Evolutionary conservation across 2,113 vertebrate genomes (phyloP), one percentile per base, ranked within the genome.

Genomic region (Pollachius pollachius): DNA sequence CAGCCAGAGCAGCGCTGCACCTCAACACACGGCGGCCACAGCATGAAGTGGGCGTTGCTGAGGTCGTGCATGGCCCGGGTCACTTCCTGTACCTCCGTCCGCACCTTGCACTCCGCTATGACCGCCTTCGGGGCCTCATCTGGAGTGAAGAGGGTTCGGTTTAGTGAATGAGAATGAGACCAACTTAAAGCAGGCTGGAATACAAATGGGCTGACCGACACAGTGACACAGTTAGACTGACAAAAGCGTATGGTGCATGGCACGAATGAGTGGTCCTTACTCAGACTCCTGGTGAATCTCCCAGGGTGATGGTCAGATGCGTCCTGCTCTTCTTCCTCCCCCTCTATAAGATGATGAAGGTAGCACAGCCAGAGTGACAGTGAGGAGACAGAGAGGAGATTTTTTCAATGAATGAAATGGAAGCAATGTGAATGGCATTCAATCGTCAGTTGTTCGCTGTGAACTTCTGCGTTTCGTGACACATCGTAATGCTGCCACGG

Each of bases 1-100:
- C 97, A 99, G n/a, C 97, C 97, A 0, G 97, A 98, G 82, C 97
- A 99, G 52, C 94, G 92, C 88, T 97, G 95, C 80, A 99, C 96
- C 89, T 98, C 97, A 82, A 99, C 96, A 0, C 97, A 99, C 1
- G 91, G 92, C 0, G 97, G 97, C 95, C 94, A 98, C 81, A 97
- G 90, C 83, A 97, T 62, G 19, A 97, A 99, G 90, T 98, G 96
- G 81, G 96, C 95, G 0, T 95, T 96, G 70, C 91, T 94, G 72
- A 91, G 91, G 89, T 98, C 97, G 18, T 97, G 87, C 94, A 97
- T 93, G 78, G 88, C 85, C 37, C 97, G 91, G 1, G 94, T 94
- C 75, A 98, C 93, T 84, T 98, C 93, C 64, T 96, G 94, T 68
- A 98, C 96, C 81, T 96, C 95, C 0, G 92, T 94, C 66, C 97